These are phyloP conservation scores for Mallotus villosus DNA, from an alignment of 2,797 vertebrate genomes.

Conservation along the genomic window DNA sequence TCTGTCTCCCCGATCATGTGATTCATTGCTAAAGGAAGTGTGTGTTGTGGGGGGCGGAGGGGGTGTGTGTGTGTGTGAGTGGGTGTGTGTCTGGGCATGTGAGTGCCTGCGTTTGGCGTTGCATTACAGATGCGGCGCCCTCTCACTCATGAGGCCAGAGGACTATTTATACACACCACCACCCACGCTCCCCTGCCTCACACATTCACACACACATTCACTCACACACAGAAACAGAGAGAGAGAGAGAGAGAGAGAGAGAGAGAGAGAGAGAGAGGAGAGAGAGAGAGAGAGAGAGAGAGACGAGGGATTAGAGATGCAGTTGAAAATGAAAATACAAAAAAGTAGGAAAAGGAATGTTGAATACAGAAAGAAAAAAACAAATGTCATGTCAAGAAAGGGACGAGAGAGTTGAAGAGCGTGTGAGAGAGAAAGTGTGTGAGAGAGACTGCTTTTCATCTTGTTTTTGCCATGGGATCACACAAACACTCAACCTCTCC, in stretches of 20 bases:
- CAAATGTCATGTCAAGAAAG: neutral
- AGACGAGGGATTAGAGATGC: neutral
- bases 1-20: neutral
- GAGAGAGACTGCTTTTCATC: neutral
- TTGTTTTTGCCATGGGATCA: conserved; percentile 2
- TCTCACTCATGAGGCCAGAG: too few species aligned
- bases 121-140: neutral
- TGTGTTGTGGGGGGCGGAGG: neutral
- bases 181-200: neutral
- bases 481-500: neutral
- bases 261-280: conserved; percentile 2
- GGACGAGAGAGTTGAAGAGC: neutral
- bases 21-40: neutral
- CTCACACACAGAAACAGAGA: neutral
- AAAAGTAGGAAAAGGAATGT: too few species aligned
- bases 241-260: neutral
- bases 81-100: neutral
- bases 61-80: neutral
- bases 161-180: neutral
- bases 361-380: too few species aligned
- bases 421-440: conserved; percentile 38
- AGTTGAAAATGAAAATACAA: conserved; percentile 1
- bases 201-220: neutral
- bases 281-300: too few species aligned
- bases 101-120: neutral